A percentile compares a stretch with the other conserved stretches of the same genome.
Evolutionary conservation across 2,888 invertebrate species (phyloP).

Genomic region (Chirona hameri): DNA sequence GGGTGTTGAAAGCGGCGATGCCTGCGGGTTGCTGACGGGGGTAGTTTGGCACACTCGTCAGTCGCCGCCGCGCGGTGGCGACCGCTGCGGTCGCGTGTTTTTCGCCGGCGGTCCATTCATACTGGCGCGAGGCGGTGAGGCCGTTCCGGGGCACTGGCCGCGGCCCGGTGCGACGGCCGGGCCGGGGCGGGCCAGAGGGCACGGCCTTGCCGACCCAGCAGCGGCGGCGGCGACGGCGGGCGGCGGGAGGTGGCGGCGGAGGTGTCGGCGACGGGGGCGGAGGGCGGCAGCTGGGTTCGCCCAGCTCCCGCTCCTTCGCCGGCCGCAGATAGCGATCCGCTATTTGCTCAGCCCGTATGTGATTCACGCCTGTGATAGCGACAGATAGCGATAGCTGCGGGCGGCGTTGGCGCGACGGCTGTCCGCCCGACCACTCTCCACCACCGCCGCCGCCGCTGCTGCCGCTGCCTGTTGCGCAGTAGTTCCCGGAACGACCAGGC

Average conservation of each 20-base stretch:
- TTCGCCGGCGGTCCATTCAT: too few species aligned
- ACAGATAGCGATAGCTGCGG: conserved; percentile 4
- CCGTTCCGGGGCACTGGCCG: not conserved
- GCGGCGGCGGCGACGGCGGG: not conserved
- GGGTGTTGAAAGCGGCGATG: too few species aligned
- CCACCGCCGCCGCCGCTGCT: not conserved
- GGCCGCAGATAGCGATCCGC: not conserved
- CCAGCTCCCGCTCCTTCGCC: not conserved
- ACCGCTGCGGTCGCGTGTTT: too few species aligned
- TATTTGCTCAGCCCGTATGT: conserved; percentile 8
- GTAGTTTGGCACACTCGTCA: too few species aligned
- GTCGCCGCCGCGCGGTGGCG: too few species aligned
- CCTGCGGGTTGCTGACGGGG: too few species aligned
- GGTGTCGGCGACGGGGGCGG: too few species aligned
- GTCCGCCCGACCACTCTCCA: not conserved
- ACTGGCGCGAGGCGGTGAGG: too few species aligned
- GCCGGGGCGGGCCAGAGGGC: not conserved
- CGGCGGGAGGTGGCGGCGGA: too few species aligned
- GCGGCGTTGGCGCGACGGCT: not conserved
- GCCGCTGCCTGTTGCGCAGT: conserved; percentile 4
- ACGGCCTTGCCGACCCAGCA: not conserved
- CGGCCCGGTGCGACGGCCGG: not conserved
- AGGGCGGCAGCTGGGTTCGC: not conserved
- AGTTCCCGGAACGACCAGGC: not conserved
- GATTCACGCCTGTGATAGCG: conserved; percentile 4